These are phyloP conservation scores for Mesembrinibis cayennensis DNA, from an alignment of 2,113 vertebrate genomes.

Conservation along the genomic window DNA sequence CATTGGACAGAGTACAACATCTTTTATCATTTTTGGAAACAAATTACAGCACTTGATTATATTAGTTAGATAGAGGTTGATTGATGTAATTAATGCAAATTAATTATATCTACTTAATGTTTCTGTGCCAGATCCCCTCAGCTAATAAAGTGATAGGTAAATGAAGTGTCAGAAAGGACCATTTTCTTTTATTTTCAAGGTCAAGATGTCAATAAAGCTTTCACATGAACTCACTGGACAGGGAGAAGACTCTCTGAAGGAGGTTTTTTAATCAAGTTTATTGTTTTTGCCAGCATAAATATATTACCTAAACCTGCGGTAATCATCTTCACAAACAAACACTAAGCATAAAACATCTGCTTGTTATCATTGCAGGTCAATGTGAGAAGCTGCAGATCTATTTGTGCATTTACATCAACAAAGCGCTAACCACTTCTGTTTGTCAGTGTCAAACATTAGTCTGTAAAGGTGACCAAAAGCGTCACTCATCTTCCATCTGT, in stretches of 20 bases:
- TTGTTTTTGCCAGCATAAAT: conserved; percentile 2
- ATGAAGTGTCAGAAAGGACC: conserved; percentile 35
- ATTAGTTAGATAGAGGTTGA: conserved; percentile 43
- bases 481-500: not conserved
- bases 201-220: conserved; percentile 52
- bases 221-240: not conserved
- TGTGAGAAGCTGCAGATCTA: not conserved
- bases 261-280: not conserved
- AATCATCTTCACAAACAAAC: not conserved
- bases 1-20: not conserved
- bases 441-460: not conserved
- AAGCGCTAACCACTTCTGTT: not conserved
- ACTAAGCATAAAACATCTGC: not conserved
- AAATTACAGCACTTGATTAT: not conserved
- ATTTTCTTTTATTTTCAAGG: conserved; percentile 58
- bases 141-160: conserved; percentile 45
- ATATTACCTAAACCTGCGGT: not conserved
- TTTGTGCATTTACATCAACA: not conserved
- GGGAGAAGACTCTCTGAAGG: not conserved
- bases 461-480: not conserved
- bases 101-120: conserved; percentile 50
- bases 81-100: conserved; percentile 44
- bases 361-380: not conserved
- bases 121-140: conserved; percentile 44
- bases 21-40: not conserved